phyloP scores from a whole-genome alignment of 2,888 invertebrate genomes.

The Agonopterix arenella region DNA sequence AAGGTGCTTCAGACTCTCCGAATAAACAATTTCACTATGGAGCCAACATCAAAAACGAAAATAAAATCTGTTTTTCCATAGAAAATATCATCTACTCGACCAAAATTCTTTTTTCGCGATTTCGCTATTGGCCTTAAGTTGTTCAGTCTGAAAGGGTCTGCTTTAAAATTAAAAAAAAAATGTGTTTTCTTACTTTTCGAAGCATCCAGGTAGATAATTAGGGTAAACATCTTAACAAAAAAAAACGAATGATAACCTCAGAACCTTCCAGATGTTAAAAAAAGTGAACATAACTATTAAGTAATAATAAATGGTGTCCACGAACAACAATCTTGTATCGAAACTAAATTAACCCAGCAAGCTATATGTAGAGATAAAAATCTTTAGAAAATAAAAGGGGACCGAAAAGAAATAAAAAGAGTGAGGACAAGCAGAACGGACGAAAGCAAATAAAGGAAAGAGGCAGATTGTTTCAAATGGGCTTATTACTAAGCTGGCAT shows the following conservation, averaged over 20 bases:
- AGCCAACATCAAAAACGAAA: too few relatives aligned
- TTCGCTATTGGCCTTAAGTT: too few relatives aligned
- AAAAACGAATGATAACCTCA: background rate
- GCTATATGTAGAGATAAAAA: slow-evolving; percentile 14
- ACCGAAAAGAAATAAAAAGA: slow-evolving; percentile 30
- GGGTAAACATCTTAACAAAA: background rate
- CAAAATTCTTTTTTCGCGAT: too few relatives aligned
- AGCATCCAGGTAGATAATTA: background rate
- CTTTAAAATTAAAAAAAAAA: too few relatives aligned
- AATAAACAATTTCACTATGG: too few relatives aligned
- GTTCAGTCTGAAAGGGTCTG: too few relatives aligned
- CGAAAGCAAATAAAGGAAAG: slow-evolving; percentile 41
- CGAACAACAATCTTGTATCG: slow-evolving; percentile 12
- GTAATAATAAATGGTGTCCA: slow-evolving; percentile 9
- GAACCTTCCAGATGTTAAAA: slow-evolving; percentile 7
- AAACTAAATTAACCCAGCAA: slow-evolving; percentile 17
- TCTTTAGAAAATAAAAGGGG: slow-evolving; percentile 25
- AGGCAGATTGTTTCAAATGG: slow-evolving; percentile 52
- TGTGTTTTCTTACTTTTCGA: too few relatives aligned
- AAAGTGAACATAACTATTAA: slow-evolving; percentile 1
- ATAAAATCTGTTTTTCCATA: too few relatives aligned
- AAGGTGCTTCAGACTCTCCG: too few relatives aligned
- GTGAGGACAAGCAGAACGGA: slow-evolving; percentile 31
- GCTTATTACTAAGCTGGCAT: slow-evolving; percentile 48
- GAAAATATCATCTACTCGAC: too few relatives aligned